Evolutionary conservation across 2,113 vertebrate species (phyloP).

Genomic region (Apaloderma vittatum): DNA sequence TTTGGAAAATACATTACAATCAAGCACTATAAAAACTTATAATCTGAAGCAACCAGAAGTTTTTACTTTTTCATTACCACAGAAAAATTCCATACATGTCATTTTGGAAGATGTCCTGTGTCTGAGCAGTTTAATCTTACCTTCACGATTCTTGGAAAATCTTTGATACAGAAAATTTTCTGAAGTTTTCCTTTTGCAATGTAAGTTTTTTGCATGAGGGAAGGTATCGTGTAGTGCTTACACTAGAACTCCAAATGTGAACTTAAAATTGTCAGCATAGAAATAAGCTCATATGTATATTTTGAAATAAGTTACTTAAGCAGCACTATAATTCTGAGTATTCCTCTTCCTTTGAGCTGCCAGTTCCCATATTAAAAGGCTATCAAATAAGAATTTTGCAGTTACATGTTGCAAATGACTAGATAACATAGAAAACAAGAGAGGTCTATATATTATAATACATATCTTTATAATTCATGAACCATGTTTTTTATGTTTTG

Average conservation of each 20-base stretch:
- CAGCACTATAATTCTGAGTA: background rate
- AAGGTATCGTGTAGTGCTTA: background rate
- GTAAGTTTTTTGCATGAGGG: background rate
- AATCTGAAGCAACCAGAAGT: background rate
- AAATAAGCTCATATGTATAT: background rate
- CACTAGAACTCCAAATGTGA: background rate
- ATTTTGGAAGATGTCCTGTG: background rate
- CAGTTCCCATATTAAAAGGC: background rate
- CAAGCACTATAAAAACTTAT: background rate
- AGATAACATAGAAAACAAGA: background rate
- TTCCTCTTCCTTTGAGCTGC: background rate
- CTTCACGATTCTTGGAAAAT: background rate
- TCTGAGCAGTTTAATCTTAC: background rate
- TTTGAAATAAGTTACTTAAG: background rate
- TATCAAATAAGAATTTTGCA: background rate
- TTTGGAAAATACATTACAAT: background rate
- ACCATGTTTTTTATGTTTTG: background rate
- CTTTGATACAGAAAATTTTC: background rate
- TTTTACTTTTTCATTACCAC: background rate
- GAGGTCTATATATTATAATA: background rate
- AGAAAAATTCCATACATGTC: background rate
- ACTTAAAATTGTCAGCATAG: background rate
- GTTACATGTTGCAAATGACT: background rate
- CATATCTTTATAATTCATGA: background rate
- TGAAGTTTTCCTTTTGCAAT: background rate